Evolutionary conservation across 2,113 vertebrate genomes (phyloP), one percentile per base, ranked within the genome.

Genomic region (Chauna torquata): DNA sequence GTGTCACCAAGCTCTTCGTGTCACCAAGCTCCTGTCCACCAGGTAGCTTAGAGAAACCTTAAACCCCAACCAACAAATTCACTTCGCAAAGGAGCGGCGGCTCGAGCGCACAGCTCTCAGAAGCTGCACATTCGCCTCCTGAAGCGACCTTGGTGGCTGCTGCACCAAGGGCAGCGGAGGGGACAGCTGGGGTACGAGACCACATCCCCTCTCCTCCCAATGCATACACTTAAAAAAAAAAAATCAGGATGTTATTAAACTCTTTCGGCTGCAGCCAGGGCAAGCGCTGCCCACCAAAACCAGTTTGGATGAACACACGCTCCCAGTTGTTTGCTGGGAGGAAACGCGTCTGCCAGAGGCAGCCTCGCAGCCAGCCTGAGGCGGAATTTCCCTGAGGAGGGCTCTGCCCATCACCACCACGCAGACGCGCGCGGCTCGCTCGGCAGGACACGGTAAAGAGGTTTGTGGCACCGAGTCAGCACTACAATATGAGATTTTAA

Each of bases 291-390:
- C 42, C 49, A 72, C 27, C 40, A 19, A 57, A 91, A 5, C 36
- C 92, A 84, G 74, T 17, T 2, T 1, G 65, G 61, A 20, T 4
- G 34, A 2, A 4, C 2, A 23, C 1, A 8, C 19, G 0, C 9
- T 65, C 24, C 68, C 68, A 44, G 74, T 4, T 7, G 30, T 30
- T 42, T 32, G 45, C 75, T 61, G 61, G 70, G 61, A 86, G 42
- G 62, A 47, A 77, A 25, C 25, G 9, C 7, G 38, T 57, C 54
- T 24, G 32, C 17, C 27, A 12, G 12, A 79, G 58, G 32, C 47
- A 6, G 17, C 32, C 70, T 59, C 16, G 2, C 2, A 15, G 54
- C 14, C 59, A 25, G 50, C 24, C 50, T 13, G 13, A 52, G 50
- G 24, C 25, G 23, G 50, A 25, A 32, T 34, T 17, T 32, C 55